Base-by-base conservation (phyloP, 2,888 invertebrate genomes). In the Meteorus colon region DNA sequence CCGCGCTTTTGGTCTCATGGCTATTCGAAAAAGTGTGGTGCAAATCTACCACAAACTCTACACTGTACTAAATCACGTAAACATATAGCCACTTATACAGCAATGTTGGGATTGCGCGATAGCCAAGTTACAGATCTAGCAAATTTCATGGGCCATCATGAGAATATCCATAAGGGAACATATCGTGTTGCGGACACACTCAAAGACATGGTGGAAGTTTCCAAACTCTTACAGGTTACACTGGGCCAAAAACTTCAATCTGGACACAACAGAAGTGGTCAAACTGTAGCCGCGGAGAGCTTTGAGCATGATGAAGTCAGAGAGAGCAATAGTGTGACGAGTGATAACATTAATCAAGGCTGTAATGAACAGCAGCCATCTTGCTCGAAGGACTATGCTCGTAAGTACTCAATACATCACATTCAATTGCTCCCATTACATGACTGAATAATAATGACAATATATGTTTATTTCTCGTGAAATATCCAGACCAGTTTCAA, bases 91-190 rank as follows among this genome's bases (percentile, higher is more conserved):
- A 83, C 84, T 5, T 80, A 79, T 19, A 83, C 81, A 27, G 77
- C 82, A 24, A 73, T 80, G 73, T 75, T 83, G 63, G 78, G 79
- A 63, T 66, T 85, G 29, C 63, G 80, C 48, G 83, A 84, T 62
- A 75, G 65, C 59, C 77, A 82, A 79, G 78, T 84, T 1, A 77
- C 74, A n/a, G 78, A 81, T 48, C 59, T 84, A 6, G 81, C 81
- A 4, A 82, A 81, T 62, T 85, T 82, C 73, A 78, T 84, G 80
- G 83, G 83, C 8, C 83, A 85, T 51, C 70, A 79, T n/a, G 79
- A 83, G 65, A 79, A 85, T 37, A 83, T 84, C 19, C 83, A 85
- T 41, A 81, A 81, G 75, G 74, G 73, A 14, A 65, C 80, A 48
- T 84, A 84, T 71, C 69, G 82, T 67, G 75, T 84, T 19, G 82